These are phyloP conservation scores for Mesoligia furuncula DNA, from an alignment of 2,888 invertebrate genomes.

Conservation along the genomic window DNA sequence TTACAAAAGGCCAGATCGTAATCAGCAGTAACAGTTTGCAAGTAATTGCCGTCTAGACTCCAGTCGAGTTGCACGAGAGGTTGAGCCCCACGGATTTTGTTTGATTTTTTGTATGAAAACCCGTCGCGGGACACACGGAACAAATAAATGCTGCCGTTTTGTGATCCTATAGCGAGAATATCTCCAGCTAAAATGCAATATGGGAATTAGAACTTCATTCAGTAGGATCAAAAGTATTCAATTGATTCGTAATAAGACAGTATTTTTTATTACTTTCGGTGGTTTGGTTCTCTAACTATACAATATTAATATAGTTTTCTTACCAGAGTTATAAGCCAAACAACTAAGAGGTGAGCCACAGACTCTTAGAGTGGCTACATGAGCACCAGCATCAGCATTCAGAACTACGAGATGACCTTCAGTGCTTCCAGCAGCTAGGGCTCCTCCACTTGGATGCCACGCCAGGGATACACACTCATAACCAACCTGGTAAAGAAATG, in stretches of 20 bases:
- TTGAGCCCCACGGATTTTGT: conserved; percentile 96
- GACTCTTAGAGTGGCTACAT: conserved; percentile 95
- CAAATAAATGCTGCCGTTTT: conserved; percentile 94
- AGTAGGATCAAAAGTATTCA: background rate
- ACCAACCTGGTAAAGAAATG: conserved; percentile 90
- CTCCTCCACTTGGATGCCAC: conserved; percentile 96
- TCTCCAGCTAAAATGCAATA: conserved; percentile 93
- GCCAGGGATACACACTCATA: conserved; percentile 97
- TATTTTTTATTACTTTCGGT: background rate
- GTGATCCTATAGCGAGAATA: conserved; percentile 96
- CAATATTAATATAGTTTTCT: conserved; percentile 36
- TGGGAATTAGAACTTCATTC: background rate
- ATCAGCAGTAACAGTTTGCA: conserved; percentile 97
- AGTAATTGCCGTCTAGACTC: conserved; percentile 96
- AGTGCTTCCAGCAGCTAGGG: conserved; percentile 96
- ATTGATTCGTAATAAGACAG: background rate
- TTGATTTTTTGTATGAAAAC: conserved; percentile 96
- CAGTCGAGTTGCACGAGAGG: conserved; percentile 96
- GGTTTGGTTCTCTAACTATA: background rate
- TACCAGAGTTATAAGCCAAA: conserved; percentile 96
- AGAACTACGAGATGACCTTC: conserved; percentile 96
- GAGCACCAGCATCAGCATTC: conserved; percentile 96
- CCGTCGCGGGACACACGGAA: conserved; percentile 97
- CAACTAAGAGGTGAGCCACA: conserved; percentile 97
- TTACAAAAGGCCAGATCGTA: conserved; percentile 97